A percentile compares a stretch with the other conserved stretches of the same genome.
These are phyloP conservation scores for Hemicentrotus pulcherrimus DNA, from an alignment of 35 echinoderm and acorn worm species.

Conservation along the genomic window DNA sequence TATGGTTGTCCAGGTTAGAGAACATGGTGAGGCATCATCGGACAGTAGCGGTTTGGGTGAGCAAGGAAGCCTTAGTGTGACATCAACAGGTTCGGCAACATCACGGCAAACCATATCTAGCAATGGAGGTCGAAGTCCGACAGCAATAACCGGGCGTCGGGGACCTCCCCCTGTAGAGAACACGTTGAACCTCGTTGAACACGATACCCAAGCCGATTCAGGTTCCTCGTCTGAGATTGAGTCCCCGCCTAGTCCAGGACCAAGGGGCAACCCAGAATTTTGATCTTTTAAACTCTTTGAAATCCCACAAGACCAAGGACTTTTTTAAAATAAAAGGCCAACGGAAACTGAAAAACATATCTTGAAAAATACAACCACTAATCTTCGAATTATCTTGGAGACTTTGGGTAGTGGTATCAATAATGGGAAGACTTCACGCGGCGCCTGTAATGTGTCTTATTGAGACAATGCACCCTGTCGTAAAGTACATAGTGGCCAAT, in stretches of 20 bases:
- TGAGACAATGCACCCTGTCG: not conserved
- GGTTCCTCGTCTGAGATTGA: slow-evolving; percentile 72
- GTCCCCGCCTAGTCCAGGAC: slow-evolving; percentile 76
- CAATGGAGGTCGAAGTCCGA: slow-evolving; percentile 27
- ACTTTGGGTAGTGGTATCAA: not conserved
- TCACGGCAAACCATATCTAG: slow-evolving; percentile 59
- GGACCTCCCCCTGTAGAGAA: slow-evolving; percentile 77
- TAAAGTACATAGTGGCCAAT: not conserved
- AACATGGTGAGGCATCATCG: slow-evolving; percentile 66
- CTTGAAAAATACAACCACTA: not conserved
- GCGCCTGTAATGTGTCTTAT: not conserved
- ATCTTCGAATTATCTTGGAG: not conserved
- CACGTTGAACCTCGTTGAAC: slow-evolving; percentile 60
- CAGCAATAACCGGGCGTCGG: not conserved
- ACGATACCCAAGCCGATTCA: slow-evolving; percentile 35
- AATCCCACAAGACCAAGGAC: not conserved
- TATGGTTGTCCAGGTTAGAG: slow-evolving; percentile 73
- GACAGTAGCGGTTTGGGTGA: slow-evolving; percentile 68
- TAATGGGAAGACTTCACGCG: too few relatives aligned
- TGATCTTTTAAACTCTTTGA: not conserved
- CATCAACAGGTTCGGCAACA: slow-evolving; percentile 51
- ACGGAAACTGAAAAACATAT: not conserved
- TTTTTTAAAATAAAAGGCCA: not conserved
- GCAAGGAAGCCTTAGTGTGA: slow-evolving; percentile 61
- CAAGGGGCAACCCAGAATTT: slow-evolving; percentile 46